Base-by-base conservation (phyloP, 23 tunicate genomes). In the Botrylloides violaceus region DNA sequence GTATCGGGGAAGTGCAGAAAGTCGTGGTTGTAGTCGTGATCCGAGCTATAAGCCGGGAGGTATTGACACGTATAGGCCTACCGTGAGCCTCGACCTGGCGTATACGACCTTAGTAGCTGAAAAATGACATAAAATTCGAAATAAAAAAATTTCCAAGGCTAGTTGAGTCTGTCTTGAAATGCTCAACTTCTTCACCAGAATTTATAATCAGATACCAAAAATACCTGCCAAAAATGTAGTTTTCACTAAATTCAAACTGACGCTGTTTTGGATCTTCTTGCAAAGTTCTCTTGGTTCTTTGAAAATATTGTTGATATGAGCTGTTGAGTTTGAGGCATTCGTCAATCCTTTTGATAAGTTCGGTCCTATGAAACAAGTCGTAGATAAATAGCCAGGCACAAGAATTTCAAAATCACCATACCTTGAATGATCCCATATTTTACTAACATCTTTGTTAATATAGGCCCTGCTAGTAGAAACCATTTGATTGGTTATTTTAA, bases 221-320 rank as follows among this genome's bases (percentile, higher is more conserved):
- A 55, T 63, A 91, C 98, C 91, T 84, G 76, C 98, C 98, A 76
- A 92, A 92, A 3, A 92, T 92, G 64, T 92, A 92, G 65, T 92
- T 92, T 80, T 92, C 98, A 55, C 92, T 84, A 63, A 92, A 92
- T 64, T 92, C 98, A 76, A 92, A 92, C 62, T 92, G 98, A 29
- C 82, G 80, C 58, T 91, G 90, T 27, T 61, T 63, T 0, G 92
- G 82, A 58, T 92, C 76, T 59, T 76, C 83, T 53, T 58, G 71
- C 50, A 92, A 50, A 29, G 73, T 87, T 31, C 64, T 39, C 34
- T 87, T 87, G 4, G 78, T 87, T 61, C 55, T 76, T 38, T 80
- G 95, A 64, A 87, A 87, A 0, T 84, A 66, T 20, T 71, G 71
- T 58, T 92, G 98, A 58, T 92, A 92, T 19, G 92, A 85, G 49